Evolutionary conservation across 1,140 invertebrate genomes (phyloP).

Genomic region (Uloborus diversus): DNA sequence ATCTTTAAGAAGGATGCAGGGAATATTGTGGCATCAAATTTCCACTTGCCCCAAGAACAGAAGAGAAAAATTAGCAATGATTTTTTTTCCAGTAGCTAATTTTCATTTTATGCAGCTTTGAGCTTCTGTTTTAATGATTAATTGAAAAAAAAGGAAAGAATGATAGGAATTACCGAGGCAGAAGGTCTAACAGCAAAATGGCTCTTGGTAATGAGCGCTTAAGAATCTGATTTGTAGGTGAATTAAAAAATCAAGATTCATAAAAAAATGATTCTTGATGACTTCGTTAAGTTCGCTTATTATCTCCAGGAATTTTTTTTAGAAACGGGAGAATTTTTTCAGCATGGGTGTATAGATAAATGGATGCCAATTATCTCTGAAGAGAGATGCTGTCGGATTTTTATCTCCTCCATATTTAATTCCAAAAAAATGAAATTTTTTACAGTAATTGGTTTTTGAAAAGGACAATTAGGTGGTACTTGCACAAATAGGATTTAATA

Average conservation of each 20-base stretch:
- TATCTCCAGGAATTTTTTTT: conserved; percentile 22
- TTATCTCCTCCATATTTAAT: no score
- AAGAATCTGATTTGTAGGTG: conserved; percentile 46
- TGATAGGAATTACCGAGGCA: conserved; percentile 35
- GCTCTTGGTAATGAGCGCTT: conserved; percentile 27
- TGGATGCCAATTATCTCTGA: conserved; percentile 46
- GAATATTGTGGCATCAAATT: neutral
- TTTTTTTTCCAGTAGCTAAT: neutral
- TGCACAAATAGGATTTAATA: no score
- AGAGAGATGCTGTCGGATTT: no score
- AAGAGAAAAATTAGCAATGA: neutral
- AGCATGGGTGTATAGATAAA: conserved; percentile 18
- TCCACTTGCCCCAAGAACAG: neutral
- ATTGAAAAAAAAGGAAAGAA: conserved; percentile 49
- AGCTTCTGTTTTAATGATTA: conserved; percentile 53
- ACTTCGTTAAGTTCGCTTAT: conserved; percentile 54
- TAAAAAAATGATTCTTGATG: conserved; percentile 25
- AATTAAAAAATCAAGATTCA: neutral
- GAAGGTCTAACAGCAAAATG: neutral
- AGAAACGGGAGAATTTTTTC: conserved; percentile 2
- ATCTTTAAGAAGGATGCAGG: neutral
- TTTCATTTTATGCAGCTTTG: conserved; percentile 30
- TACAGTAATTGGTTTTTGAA: neutral
- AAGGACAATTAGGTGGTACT: no score
- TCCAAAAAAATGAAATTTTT: conserved; percentile 13